phyloP scores from a whole-genome alignment of 35 echinoderm and acorn worm species.

The Holothuria glaberrima region DNA sequence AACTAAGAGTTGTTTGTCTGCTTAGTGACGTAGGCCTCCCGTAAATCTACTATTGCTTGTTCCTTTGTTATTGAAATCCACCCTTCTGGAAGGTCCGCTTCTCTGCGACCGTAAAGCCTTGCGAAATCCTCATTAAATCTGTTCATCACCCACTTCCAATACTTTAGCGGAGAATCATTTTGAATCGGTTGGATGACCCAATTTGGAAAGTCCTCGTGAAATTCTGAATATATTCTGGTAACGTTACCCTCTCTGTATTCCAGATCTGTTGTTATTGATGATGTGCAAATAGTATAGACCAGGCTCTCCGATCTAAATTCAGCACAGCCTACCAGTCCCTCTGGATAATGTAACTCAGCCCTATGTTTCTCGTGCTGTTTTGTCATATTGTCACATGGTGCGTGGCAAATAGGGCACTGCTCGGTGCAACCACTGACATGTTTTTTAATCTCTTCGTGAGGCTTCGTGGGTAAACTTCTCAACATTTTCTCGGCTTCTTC shows the following conservation, averaged over 20 bases:
- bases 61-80: conserved; percentile 31
- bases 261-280: background rate
- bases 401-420: conserved; percentile 45
- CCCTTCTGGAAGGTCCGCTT: conserved; percentile 8
- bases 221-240: conserved; percentile 9
- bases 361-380: too few species aligned
- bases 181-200: conserved; percentile 44
- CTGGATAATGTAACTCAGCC: too few species aligned
- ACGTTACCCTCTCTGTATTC: background rate
- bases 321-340: conserved; percentile 16
- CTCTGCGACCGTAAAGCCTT: background rate
- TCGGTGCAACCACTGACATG: conserved; percentile 20
- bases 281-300: conserved; percentile 16
- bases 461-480: background rate
- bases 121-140: too few species aligned
- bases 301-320: background rate
- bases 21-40: background rate
- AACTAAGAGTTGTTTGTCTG: background rate
- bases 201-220: conserved; percentile 20
- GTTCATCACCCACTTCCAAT: too few species aligned
- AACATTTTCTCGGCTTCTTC: background rate
- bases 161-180: background rate
- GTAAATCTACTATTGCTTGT: conserved; percentile 14
- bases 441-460: conserved; percentile 6
- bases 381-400: conserved; percentile 51